Evolutionary conservation across 2,113 vertebrate genomes (phyloP).

Genomic region (Oceanodroma tethys): DNA sequence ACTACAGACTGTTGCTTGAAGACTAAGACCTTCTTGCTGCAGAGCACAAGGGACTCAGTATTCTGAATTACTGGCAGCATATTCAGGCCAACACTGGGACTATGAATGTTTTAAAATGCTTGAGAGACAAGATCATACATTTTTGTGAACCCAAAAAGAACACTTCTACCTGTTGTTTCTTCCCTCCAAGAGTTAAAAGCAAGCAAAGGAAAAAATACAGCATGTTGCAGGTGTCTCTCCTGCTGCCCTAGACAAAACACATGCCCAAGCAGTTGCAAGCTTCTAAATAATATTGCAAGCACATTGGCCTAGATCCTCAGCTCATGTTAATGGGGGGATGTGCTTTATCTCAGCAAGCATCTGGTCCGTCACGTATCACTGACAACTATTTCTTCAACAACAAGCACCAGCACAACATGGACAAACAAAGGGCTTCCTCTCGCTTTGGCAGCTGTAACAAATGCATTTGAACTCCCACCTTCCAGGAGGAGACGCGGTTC

Average conservation of each 20-base stretch:
- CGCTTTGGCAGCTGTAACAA: background rate
- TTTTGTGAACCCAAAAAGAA: background rate
- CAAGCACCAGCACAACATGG: background rate
- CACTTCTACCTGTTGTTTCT: background rate
- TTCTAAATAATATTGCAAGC: background rate
- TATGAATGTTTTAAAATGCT: background rate
- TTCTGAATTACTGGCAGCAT: background rate
- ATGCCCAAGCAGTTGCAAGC: background rate
- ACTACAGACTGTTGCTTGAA: background rate
- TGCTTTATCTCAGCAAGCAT: background rate
- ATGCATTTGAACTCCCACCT: background rate
- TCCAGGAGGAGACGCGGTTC: background rate
- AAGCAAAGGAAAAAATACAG: background rate
- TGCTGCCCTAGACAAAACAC: background rate
- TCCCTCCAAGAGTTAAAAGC: background rate
- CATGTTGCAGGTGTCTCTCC: background rate
- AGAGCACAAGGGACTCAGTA: accelerated
- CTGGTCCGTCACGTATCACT: background rate
- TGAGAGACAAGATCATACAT: background rate
- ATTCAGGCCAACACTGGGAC: background rate
- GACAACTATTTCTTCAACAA: background rate
- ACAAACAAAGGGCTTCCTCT: background rate
- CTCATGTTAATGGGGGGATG: background rate
- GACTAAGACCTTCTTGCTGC: background rate
- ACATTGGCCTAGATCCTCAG: background rate